Evolutionary conservation across 2,113 vertebrate species (phyloP).

Genomic region (Dasyprocta punctata): DNA sequence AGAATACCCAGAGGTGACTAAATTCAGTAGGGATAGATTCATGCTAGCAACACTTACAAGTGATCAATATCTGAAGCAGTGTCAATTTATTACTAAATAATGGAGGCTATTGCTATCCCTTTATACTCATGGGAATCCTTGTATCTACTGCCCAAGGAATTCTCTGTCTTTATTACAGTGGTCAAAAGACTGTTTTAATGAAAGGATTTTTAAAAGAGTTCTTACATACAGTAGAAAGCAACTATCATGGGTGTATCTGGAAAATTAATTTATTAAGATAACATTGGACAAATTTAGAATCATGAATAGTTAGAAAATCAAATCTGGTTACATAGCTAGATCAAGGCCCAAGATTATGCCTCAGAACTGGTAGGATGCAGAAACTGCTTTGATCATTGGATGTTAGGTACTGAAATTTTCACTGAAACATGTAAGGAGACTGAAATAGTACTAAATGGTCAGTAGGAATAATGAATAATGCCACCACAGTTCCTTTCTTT

Average conservation of each 20-base stretch:
- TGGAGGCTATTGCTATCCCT: background rate
- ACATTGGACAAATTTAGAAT: background rate
- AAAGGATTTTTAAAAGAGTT: background rate
- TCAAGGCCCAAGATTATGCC: background rate
- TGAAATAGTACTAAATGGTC: background rate
- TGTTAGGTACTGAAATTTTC: background rate
- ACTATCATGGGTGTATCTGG: background rate
- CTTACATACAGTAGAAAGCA: background rate
- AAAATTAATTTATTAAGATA: slow-evolving; percentile 30
- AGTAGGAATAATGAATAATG: background rate
- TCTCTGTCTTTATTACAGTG: background rate
- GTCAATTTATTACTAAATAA: background rate
- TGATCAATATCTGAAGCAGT: background rate
- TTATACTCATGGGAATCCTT: background rate
- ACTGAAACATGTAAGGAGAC: background rate
- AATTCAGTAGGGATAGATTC: background rate
- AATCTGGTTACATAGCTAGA: background rate
- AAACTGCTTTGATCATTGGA: background rate
- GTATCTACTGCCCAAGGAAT: background rate
- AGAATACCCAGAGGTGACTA: background rate
- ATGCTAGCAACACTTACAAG: background rate
- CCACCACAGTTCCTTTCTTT: background rate
- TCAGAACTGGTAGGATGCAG: background rate
- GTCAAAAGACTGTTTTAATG: background rate
- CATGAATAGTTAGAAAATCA: background rate